Evolutionary conservation across 2,113 vertebrate species (phyloP).

Genomic region (Tyrannus savana): DNA sequence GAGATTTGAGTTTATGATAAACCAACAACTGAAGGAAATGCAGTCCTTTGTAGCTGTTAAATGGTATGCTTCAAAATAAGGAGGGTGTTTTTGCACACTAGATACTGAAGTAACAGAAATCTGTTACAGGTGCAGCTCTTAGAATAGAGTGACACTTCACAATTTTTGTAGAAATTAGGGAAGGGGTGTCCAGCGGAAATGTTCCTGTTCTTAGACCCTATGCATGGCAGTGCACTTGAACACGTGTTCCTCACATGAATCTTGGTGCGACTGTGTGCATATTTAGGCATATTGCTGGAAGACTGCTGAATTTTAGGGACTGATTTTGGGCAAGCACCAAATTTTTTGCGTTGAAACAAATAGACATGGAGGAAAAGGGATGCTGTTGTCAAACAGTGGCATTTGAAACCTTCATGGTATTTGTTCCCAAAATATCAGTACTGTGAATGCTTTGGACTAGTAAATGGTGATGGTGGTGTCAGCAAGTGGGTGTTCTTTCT

Average conservation of each 20-base stretch:
- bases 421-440: neutral
- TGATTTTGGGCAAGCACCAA: neutral
- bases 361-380: neutral
- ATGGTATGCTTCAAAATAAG: neutral
- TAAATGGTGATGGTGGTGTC: neutral
- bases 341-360: neutral
- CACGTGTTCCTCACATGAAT: accelerated
- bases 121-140: neutral
- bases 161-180: neutral
- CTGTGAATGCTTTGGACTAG: neutral
- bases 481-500: neutral
- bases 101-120: neutral
- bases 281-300: neutral
- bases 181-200: neutral
- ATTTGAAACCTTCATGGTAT: neutral
- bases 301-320: neutral
- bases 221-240: neutral
- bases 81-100: neutral
- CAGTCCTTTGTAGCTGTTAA: neutral
- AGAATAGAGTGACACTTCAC: neutral
- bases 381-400: neutral
- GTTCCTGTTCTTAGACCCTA: neutral
- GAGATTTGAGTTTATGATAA: neutral
- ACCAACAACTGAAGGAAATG: neutral
- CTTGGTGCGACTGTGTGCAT: accelerated